Evolutionary conservation across 2,797 vertebrate genomes (phyloP).

Genomic region (Alcedo quadribrachys): DNA sequence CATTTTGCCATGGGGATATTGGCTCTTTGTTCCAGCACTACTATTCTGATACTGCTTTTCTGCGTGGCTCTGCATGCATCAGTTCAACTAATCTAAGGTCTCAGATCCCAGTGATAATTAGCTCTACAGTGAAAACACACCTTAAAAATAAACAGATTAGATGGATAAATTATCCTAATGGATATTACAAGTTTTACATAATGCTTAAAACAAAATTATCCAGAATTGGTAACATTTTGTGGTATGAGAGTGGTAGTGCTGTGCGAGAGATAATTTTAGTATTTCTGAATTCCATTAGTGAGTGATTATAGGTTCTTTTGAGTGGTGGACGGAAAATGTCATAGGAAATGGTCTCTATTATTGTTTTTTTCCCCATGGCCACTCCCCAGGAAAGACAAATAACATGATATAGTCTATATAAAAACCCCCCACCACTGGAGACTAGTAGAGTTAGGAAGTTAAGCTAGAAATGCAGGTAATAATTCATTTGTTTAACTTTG

Average conservation of each 20-base stretch:
- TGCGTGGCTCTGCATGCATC: background rate
- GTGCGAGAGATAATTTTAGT: background rate
- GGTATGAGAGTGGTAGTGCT: background rate
- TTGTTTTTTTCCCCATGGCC: background rate
- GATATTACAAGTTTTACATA: background rate
- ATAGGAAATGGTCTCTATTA: background rate
- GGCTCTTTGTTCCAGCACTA: background rate
- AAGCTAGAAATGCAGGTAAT: background rate
- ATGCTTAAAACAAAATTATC: background rate
- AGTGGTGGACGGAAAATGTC: background rate
- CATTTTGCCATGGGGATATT: background rate
- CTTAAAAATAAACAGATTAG: background rate
- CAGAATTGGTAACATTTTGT: background rate
- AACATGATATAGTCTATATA: background rate
- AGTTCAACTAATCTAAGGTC: background rate
- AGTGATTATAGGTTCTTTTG: background rate
- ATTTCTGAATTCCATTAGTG: background rate
- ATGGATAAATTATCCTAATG: background rate
- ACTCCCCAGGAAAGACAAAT: background rate
- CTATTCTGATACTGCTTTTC: background rate
- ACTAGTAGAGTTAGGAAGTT: background rate
- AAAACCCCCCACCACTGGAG: background rate
- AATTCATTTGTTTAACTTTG: background rate
- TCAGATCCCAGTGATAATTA: background rate
- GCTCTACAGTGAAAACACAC: background rate